A percentile compares a stretch with the other conserved stretches of the same genome.
Conservation (phyloP, 1,140 invertebrate species). For the Atta cephalotes region DNA sequence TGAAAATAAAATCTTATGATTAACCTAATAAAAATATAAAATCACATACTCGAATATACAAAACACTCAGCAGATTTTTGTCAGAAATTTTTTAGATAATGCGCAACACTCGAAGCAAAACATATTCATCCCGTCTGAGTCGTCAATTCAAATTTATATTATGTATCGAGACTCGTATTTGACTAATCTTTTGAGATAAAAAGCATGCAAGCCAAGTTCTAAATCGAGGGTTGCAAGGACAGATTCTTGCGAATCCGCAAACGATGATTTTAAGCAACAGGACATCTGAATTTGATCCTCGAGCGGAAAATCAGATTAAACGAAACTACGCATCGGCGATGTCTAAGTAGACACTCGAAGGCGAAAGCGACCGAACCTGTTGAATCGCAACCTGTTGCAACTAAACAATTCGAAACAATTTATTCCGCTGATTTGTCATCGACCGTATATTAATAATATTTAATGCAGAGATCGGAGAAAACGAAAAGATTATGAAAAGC, state of each 20-base stretch:
- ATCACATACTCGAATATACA: too few relatives aligned
- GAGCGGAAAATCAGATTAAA: slow-evolving; percentile 44
- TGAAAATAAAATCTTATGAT: too few relatives aligned
- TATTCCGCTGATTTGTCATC: slow-evolving; percentile 28
- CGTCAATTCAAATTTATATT: too few relatives aligned
- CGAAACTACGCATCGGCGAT: slow-evolving; percentile 17
- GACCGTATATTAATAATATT: background rate
- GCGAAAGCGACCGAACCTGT: slow-evolving; percentile 69
- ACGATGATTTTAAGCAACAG: background rate
- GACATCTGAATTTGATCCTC: background rate
- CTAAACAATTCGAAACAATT: slow-evolving; percentile 56
- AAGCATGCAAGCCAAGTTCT: background rate
- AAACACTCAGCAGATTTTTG: too few relatives aligned
- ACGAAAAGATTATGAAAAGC: background rate
- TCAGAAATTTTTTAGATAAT: too few relatives aligned
- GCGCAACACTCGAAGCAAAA: too few relatives aligned
- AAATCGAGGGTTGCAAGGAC: background rate
- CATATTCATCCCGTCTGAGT: too few relatives aligned
- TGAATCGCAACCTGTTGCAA: slow-evolving; percentile 76
- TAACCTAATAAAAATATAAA: too few relatives aligned
- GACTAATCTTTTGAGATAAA: background rate
- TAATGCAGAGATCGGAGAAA: background rate
- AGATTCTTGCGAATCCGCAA: background rate
- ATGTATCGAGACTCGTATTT: background rate
- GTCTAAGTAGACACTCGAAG: slow-evolving; percentile 31